These are phyloP conservation scores for Mythimna pallens DNA, from an alignment of 2,888 invertebrate genomes.

Conservation along the genomic window DNA sequence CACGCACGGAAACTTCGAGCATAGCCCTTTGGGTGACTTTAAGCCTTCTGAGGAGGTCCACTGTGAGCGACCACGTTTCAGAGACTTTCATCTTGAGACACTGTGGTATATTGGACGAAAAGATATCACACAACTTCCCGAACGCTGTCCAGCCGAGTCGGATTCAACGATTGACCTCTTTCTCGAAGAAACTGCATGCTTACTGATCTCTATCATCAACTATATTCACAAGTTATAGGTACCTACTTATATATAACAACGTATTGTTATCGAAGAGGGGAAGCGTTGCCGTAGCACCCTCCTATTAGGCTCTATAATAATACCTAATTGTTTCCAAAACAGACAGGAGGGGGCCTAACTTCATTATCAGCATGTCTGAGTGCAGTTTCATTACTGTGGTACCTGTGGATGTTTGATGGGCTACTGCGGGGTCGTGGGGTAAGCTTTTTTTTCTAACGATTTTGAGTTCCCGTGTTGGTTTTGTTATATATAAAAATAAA, in stretches of 20 bases:
- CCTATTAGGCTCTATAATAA: conserved; percentile 82
- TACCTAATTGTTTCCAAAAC: conserved; percentile 88
- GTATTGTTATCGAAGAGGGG: conserved; percentile 49
- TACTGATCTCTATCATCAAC: neutral
- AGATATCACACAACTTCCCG: too few species aligned
- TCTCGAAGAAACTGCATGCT: neutral
- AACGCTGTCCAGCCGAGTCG: too few species aligned
- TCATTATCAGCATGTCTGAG: conserved; percentile 73
- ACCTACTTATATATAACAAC: neutral
- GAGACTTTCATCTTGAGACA: too few species aligned
- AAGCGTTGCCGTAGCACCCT: conserved; percentile 53
- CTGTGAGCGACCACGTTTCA: too few species aligned
- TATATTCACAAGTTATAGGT: neutral
- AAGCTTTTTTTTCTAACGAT: neutral
- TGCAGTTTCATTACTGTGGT: conserved; percentile 65
- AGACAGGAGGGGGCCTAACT: conserved; percentile 84
- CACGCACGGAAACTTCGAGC: too few species aligned
- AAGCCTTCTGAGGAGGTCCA: too few species aligned
- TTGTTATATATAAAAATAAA: too few species aligned
- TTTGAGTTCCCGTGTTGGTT: too few species aligned
- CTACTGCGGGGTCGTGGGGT: neutral
- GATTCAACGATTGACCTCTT: too few species aligned
- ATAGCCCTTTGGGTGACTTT: too few species aligned
- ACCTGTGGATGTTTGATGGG: conserved; percentile 6
- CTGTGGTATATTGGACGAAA: too few species aligned